These are phyloP conservation scores for Pyrgilauda ruficollis DNA, from an alignment of 2,113 vertebrate species.

Conservation along the genomic window DNA sequence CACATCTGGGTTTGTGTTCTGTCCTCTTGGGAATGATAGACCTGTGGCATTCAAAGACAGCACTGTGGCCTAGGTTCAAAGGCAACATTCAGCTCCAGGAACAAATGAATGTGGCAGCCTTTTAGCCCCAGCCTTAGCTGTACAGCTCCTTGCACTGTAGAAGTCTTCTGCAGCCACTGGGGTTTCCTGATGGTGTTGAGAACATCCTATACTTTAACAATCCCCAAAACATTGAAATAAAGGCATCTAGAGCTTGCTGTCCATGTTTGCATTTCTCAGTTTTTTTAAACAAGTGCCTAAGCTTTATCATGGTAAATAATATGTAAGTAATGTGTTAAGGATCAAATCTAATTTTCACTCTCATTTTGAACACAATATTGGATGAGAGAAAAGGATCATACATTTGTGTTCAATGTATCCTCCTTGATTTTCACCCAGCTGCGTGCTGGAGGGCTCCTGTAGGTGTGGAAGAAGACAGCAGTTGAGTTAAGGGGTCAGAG, in stretches of 20 bases:
- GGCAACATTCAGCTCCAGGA: neutral
- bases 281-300: neutral
- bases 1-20: neutral
- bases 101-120: neutral
- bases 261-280: neutral
- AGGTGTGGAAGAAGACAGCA: neutral
- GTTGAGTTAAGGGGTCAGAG: neutral
- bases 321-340: neutral
- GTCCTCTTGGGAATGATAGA: neutral
- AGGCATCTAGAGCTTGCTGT: neutral
- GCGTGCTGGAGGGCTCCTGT: neutral
- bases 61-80: neutral
- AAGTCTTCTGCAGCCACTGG: neutral
- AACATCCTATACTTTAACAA: neutral
- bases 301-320: neutral
- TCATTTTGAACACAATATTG: neutral
- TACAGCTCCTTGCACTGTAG: neutral
- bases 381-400: neutral
- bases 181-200: neutral
- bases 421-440: neutral
- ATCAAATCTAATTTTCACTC: neutral
- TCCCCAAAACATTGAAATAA: neutral
- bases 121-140: neutral
- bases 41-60: neutral
- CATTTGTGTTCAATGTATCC: neutral